These are phyloP conservation scores for Myotis vivesi DNA, from an alignment of 2,797 vertebrate species.

Conservation along the genomic window DNA sequence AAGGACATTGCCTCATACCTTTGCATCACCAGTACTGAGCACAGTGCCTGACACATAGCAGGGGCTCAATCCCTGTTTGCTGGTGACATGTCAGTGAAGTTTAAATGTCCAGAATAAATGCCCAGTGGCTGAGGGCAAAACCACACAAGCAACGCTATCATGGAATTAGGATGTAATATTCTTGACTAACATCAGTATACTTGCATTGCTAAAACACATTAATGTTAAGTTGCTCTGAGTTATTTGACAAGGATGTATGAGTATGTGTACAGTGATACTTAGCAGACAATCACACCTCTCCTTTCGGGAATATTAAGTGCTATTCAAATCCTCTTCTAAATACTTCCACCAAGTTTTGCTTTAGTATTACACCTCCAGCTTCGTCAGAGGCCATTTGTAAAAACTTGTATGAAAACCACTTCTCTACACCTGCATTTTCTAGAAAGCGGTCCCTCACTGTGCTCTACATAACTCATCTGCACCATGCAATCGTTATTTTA, in stretches of 20 bases:
- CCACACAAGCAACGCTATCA: not conserved
- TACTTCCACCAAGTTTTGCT: not conserved
- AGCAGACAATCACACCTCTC: not conserved
- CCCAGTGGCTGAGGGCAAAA: not conserved
- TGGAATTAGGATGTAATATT: constrained; percentile 23
- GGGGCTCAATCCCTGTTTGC: not conserved
- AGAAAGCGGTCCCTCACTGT: not conserved
- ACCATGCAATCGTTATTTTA: not conserved
- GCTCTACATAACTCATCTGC: not conserved
- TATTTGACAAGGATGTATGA: not conserved
- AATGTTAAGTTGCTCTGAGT: constrained; percentile 6
- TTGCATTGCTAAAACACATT: not conserved
- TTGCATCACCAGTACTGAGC: not conserved
- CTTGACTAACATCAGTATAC: not conserved
- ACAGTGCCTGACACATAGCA: not conserved
- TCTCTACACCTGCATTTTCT: not conserved
- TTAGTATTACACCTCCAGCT: not conserved
- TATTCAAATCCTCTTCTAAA: not conserved
- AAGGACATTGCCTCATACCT: not conserved
- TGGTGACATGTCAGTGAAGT: not conserved
- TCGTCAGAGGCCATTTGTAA: not conserved
- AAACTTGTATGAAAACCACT: not conserved
- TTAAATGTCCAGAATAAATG: constrained; percentile 7
- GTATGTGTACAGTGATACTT: not conserved
- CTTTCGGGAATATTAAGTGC: not conserved